A percentile compares a stretch with the other conserved stretches of the same genome.
Evolutionary conservation across 2,113 vertebrate species (phyloP).

Genomic region (Oryzias woworae): DNA sequence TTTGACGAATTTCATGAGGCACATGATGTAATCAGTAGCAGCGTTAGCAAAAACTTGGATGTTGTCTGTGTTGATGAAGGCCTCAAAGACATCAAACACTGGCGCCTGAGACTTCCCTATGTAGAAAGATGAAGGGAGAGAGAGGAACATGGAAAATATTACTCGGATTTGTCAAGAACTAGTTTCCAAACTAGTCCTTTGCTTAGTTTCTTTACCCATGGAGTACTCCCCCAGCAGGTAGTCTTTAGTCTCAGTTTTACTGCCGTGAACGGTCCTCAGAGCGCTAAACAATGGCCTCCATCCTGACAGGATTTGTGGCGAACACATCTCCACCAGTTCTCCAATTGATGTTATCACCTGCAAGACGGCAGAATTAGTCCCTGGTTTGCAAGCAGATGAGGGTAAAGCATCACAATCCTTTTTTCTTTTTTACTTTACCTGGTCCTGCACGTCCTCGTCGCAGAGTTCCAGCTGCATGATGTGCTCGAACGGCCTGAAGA

Average conservation of each 20-base stretch:
- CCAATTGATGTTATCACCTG: conserved; percentile 96
- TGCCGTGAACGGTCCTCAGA: conserved; percentile 89
- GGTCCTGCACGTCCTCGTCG: conserved; percentile 97
- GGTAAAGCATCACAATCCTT: too few species aligned
- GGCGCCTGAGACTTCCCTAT: conserved; percentile 93
- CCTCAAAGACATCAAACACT: conserved; percentile 97
- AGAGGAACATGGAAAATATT: neutral
- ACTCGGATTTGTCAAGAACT: neutral
- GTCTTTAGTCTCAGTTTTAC: conserved; percentile 90
- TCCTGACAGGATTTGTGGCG: conserved; percentile 92
- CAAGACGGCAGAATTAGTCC: neutral
- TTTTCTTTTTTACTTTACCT: conserved; percentile 72
- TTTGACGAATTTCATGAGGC: conserved; percentile 99
- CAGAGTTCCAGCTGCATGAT: conserved; percentile 98
- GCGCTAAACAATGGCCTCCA: conserved; percentile 97
- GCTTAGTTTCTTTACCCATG: conserved; percentile 77
- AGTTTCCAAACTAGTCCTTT: neutral
- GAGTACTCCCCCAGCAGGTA: conserved; percentile 94
- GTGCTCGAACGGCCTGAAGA: conserved; percentile 94
- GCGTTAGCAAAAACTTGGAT: conserved; percentile 98
- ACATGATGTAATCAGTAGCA: conserved; percentile 98
- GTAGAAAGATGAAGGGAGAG: neutral
- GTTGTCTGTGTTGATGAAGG: conserved; percentile 96
- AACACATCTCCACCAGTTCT: conserved; percentile 96
- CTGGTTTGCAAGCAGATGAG: too few species aligned